phyloP scores from a whole-genome alignment of 2,888 invertebrate species.

The Pandemis heparana region DNA sequence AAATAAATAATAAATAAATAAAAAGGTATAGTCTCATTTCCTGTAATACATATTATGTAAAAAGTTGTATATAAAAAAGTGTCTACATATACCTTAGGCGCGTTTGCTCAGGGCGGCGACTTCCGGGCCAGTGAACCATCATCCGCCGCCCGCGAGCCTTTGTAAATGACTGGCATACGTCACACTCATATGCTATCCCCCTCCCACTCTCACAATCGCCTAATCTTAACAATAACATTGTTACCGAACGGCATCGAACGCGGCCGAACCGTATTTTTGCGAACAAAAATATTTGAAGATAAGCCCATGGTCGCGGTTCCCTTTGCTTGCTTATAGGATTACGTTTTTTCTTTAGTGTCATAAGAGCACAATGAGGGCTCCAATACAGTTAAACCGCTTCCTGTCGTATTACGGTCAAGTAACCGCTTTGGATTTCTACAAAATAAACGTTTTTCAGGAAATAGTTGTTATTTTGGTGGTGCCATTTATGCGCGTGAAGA shows the following conservation, averaged over 20 bases:
- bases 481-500: too few relatives aligned
- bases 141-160: not conserved
- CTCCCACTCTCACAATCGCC: not conserved
- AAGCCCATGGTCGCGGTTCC: conserved; percentile 16
- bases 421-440: not conserved
- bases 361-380: not conserved
- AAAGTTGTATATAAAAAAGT: too few relatives aligned
- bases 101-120: not conserved
- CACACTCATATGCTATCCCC: conserved; percentile 1
- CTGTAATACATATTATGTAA: too few relatives aligned
- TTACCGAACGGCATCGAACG: conserved; percentile 23
- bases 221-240: conserved; percentile 35
- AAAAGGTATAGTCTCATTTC: too few relatives aligned
- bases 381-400: not conserved
- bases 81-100: not conserved
- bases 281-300: conserved; percentile 35
- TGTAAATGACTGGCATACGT: conserved; percentile 25
- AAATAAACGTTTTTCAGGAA: not conserved
- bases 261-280: conserved; percentile 22
- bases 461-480: not conserved
- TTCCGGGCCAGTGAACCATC: conserved; percentile 4
- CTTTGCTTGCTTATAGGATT: conserved; percentile 9
- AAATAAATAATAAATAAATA: too few relatives aligned
- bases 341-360: not conserved
- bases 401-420: not conserved